phyloP scores from a whole-genome alignment of 2,888 invertebrate genomes.

The Tachina grossa region DNA sequence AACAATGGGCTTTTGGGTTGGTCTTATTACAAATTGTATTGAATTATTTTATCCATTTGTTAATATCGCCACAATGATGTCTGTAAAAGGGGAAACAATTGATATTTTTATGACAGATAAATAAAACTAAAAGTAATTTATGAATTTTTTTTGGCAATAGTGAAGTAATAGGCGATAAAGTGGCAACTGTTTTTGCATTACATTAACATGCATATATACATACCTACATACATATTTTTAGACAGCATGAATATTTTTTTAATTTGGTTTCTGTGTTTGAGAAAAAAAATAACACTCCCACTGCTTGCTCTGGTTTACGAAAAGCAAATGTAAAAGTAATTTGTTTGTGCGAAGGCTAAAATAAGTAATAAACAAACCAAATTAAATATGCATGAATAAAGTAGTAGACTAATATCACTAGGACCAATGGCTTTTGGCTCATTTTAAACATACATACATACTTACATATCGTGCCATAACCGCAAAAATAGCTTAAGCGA shows the following conservation, averaged over 20 bases:
- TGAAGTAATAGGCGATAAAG: conserved; percentile 24
- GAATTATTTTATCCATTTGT: conserved; percentile 24
- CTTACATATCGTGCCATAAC: no score
- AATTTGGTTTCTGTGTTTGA: no score
- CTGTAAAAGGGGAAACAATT: conserved; percentile 59
- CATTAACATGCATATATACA: background rate
- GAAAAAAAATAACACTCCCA: no score
- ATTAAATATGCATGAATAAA: no score
- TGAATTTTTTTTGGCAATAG: conserved; percentile 37
- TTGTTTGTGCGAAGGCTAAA: no score
- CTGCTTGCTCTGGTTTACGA: no score
- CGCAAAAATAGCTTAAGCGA: no score
- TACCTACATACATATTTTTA: background rate
- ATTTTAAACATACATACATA: no score
- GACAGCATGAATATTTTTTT: background rate
- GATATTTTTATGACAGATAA: conserved; percentile 39
- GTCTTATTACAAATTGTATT: conserved; percentile 59
- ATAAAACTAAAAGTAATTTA: conserved; percentile 42
- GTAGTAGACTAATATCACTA: no score
- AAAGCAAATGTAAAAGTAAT: no score
- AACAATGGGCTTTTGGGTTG: conserved; percentile 64
- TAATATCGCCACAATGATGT: conserved; percentile 62
- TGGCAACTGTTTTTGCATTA: background rate
- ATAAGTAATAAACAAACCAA: no score
- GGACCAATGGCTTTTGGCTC: no score